Percentiles rank a stretch among this genome's conserved stretches.
These are phyloP conservation scores for Netelia virgata DNA, from an alignment of 2,888 invertebrate species.

Conservation along the genomic window DNA sequence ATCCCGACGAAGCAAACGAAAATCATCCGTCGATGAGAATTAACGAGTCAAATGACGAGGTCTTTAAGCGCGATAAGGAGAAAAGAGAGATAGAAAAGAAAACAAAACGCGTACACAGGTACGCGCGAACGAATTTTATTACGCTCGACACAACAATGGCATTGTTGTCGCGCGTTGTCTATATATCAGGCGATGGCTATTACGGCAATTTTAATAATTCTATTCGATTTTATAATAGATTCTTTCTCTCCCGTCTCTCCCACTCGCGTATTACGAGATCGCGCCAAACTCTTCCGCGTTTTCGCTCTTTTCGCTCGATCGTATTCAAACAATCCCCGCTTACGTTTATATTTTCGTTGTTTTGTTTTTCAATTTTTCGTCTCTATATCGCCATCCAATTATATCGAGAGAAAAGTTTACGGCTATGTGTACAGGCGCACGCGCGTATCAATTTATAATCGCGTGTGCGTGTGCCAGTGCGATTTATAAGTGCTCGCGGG, in stretches of 20 bases:
- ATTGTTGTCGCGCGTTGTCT: slow-evolving; percentile 46
- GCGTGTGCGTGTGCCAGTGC: slow-evolving; percentile 2
- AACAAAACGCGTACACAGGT: not conserved
- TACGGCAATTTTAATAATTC: slow-evolving; percentile 53
- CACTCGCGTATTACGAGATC: slow-evolving; percentile 6
- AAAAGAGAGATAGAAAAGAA: slow-evolving; percentile 11
- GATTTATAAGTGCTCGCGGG: slow-evolving; percentile 40
- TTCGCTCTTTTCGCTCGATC: slow-evolving; percentile 16
- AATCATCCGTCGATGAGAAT: slow-evolving; percentile 35
- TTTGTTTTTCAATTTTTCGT: slow-evolving; percentile 16
- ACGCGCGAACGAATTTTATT: slow-evolving; percentile 43
- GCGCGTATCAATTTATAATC: slow-evolving; percentile 48
- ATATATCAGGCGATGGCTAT: not conserved
- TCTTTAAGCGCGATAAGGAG: not conserved
- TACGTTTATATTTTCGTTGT: not conserved
- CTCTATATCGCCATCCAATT: slow-evolving; percentile 72
- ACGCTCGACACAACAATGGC: slow-evolving; percentile 47
- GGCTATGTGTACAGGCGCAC: slow-evolving; percentile 49
- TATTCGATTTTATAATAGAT: slow-evolving; percentile 46
- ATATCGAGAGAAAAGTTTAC: slow-evolving; percentile 71
- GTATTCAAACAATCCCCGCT: slow-evolving; percentile 18
- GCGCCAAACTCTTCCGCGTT: slow-evolving; percentile 49
- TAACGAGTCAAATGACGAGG: slow-evolving; percentile 34
- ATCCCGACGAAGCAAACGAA: not conserved
- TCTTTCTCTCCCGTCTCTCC: slow-evolving; percentile 9